Evolutionary conservation across 2,888 invertebrate species (phyloP), one percentile per base, ranked within the genome.

Genomic region (Phortica okadai): DNA sequence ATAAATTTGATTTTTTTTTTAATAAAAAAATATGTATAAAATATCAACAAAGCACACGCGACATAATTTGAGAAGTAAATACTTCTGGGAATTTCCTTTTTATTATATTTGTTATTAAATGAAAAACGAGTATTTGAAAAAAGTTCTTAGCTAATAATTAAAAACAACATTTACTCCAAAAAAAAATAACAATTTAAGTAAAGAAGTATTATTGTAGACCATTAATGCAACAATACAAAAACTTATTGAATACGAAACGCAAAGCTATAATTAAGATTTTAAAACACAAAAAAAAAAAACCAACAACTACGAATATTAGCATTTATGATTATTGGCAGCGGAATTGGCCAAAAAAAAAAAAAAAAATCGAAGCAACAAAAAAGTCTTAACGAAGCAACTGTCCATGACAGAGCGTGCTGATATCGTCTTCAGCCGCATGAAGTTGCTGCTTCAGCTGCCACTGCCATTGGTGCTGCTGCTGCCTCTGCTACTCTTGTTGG

Each of bases 361-460:
- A 21, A 21, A 21, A 21, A 8, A 3, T 11, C 2, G 50, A 50
- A 11, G 14, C 50, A 50, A 50, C 50, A 50, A 50, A 50, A 50
- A 56, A 70, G 74, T 70, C 80, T 77, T 78, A 73, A 77, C n/a
- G 62, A 41, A 74, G 73, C 79, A 79, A 74, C 78, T 78, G 78
- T 73, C 77, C 73, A 44, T 11, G 14, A 50, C 50, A 11, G 50
- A 14, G 50, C 50, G 50, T 11, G 50, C 8, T 50, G 50, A 11
- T 50, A 14, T 50, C 50, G 50, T 50, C 50, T 50, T 50, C 50
- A 6, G 50, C 50, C 10, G 50, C 8, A 14, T 50, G 50, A 50
- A 50, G 50, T 50, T 50, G 50, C 50, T 50, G 50, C 50, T 50
- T 50, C 50, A 50, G 62, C 25, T 62, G 16, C 62, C 6, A 5